These are phyloP conservation scores for Pemphredon lugubris DNA, from an alignment of 2,888 invertebrate species.

Conservation along the genomic window DNA sequence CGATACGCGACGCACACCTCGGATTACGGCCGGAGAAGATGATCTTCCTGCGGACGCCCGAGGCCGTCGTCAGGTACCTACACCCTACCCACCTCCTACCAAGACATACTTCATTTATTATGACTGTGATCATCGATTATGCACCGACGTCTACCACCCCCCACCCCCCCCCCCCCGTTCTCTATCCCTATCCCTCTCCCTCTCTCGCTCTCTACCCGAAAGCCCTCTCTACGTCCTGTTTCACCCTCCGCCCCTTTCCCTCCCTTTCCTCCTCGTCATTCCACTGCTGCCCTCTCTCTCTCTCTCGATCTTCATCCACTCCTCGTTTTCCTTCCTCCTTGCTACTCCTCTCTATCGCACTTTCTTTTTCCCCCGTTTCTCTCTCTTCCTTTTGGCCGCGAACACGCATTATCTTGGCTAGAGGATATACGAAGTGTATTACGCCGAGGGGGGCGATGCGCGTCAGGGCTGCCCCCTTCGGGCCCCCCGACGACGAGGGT, in stretches of 20 bases:
- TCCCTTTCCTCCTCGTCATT: conserved; percentile 25
- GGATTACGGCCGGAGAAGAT: conserved; percentile 78
- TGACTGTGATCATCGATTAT: conserved; percentile 81
- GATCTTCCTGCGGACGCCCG: conserved; percentile 77
- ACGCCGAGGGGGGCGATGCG: conserved; percentile 40
- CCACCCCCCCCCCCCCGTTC: conserved; percentile 7
- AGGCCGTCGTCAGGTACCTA: conserved; percentile 79
- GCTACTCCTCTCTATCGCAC: conserved; percentile 11
- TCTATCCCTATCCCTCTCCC: not conserved
- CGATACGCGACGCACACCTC: conserved; percentile 80
- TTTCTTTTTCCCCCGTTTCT: conserved; percentile 2
- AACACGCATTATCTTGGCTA: conserved; percentile 51
- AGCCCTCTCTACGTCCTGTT: conserved; percentile 18
- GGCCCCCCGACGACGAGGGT: conserved; percentile 65
- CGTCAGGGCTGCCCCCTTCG: conserved; percentile 13
- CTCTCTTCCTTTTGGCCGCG: conserved; percentile 14
- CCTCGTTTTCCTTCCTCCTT: conserved; percentile 6
- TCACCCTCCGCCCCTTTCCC: conserved; percentile 33
- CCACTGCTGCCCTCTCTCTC: conserved; percentile 28
- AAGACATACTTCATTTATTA: conserved; percentile 80
- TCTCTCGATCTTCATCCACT: conserved; percentile 3
- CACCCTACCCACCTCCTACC: conserved; percentile 71
- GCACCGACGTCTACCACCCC: conserved; percentile 72
- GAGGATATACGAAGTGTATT: conserved; percentile 52
- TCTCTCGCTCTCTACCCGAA: conserved; percentile 19